Base-by-base conservation (phyloP, 2,888 invertebrate species). In the Tetragonula carbonaria region DNA sequence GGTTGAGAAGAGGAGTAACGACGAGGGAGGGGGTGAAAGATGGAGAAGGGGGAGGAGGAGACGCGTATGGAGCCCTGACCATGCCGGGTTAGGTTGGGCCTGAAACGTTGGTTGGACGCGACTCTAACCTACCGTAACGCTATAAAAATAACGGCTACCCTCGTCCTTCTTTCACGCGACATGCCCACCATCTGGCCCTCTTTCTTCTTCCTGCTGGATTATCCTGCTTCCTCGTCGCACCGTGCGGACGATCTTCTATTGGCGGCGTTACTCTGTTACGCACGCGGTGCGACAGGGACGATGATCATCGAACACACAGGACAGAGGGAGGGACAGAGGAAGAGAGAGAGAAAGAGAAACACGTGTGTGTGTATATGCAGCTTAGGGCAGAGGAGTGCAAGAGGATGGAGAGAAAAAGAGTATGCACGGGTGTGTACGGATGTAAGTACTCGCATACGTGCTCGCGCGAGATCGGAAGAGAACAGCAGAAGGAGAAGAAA, bases 71-170 rank as follows among this genome's bases (percentile, higher is more conserved):
- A 86, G 86, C 86, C 87, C 88, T 87, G 87, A 87, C 87, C 87
- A 90, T 85, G 79, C 87, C 88, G 88, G 90, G 92, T 91, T 91
- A 92, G 91, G 92, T 91, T 93, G 92, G 91, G 91, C 90, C 90
- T 91, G 88, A 84, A 89, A 89, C 91, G 91, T 88, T 89, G 91
- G 90, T 91, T 89, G 91, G 87, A 89, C 91, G 91, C 88, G 87
- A 91, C 91, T 93, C 92, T 94, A 94, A 93, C 93, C 93, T 94
- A 93, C 91, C 93, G 93, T 93, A 92, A 93, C 92, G 91, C 92
- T 93, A 93, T 93, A 93, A 93, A 93, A 93, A 93, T 93, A 93
- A 93, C 93, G 92, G 91, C 90, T 86, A 77, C 66, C 78, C 70
- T 84, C 86, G 79, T 91, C 90, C 84, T 88, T 86, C 85, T 91